Conservation (phyloP, 2,113 vertebrate genomes). For the Campylorhamphus procurvoides region DNA sequence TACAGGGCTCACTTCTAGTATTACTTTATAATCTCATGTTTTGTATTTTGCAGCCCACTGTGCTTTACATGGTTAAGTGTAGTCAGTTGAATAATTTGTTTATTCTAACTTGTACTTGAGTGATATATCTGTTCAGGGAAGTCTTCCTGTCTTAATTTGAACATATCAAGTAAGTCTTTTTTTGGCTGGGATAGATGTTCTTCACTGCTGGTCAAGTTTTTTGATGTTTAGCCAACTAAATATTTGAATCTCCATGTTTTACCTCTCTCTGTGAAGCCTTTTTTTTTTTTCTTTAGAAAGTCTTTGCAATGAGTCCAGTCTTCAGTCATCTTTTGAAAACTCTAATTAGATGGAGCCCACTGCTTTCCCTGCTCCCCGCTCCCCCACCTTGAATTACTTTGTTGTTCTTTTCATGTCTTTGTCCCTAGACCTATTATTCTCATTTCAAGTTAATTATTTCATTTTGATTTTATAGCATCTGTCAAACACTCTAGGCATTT, state of each 20-base stretch:
- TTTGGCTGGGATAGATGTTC: background rate
- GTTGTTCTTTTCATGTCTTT: slow-evolving; percentile 42
- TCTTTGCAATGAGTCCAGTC: background rate
- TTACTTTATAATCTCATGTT: background rate
- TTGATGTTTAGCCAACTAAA: background rate
- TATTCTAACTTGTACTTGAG: background rate
- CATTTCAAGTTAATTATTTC: slow-evolving; percentile 56
- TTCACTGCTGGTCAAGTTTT: background rate
- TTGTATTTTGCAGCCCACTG: background rate
- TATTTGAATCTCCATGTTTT: background rate
- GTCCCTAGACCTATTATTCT: slow-evolving; percentile 49
- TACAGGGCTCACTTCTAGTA: background rate
- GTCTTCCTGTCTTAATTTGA: background rate
- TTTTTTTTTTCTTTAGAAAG: background rate
- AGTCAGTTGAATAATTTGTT: background rate
- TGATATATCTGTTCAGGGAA: background rate
- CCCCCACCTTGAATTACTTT: slow-evolving; percentile 8
- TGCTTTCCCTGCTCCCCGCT: background rate
- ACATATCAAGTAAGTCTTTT: background rate
- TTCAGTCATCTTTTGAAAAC: background rate
- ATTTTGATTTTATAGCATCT: slow-evolving; percentile 59
- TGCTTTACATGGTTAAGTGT: background rate
- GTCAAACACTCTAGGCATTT: slow-evolving; percentile 62
- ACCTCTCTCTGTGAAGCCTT: background rate
- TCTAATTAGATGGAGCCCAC: background rate